Evolutionary conservation across 2,113 vertebrate genomes (phyloP).

Genomic region (Tretioscincus oriximinensis): DNA sequence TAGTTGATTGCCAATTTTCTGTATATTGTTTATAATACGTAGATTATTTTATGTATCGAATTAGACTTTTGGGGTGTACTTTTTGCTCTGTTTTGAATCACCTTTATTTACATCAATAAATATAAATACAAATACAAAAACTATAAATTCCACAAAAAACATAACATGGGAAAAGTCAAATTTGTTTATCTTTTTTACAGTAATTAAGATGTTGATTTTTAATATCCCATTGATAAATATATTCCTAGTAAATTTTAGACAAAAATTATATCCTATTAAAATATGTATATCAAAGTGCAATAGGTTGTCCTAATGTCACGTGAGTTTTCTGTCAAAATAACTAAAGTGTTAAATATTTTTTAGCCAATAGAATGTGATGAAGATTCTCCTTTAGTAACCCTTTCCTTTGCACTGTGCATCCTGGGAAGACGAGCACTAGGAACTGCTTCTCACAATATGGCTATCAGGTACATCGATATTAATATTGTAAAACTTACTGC

Average conservation of each 20-base stretch:
- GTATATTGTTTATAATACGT: too few relatives aligned
- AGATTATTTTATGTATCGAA: too few relatives aligned
- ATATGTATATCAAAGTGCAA: neutral
- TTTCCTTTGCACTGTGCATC: slow-evolving; percentile 92
- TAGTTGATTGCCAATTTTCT: too few relatives aligned
- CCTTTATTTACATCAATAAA: too few relatives aligned
- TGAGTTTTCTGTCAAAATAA: neutral
- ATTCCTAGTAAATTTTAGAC: neutral
- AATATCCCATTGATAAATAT: neutral
- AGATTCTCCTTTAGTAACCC: slow-evolving; percentile 90
- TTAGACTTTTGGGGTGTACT: too few relatives aligned
- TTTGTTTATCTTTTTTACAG: neutral
- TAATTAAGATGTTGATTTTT: neutral
- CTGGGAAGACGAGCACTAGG: slow-evolving; percentile 91
- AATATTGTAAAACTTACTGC: neutral
- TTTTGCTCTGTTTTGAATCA: too few relatives aligned
- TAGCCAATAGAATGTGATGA: slow-evolving; percentile 89
- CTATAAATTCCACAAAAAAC: neutral
- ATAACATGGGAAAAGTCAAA: neutral
- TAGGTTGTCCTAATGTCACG: neutral
- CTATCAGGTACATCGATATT: slow-evolving; percentile 83
- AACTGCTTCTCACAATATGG: slow-evolving; percentile 92
- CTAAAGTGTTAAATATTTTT: slow-evolving; percentile 16
- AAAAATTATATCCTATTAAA: neutral
- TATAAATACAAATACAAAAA: too few relatives aligned